A percentile compares a stretch with the other conserved stretches of the same genome.
phyloP scores from a whole-genome alignment of 2,888 invertebrate genomes.

The Falcaria lacertinaria region DNA sequence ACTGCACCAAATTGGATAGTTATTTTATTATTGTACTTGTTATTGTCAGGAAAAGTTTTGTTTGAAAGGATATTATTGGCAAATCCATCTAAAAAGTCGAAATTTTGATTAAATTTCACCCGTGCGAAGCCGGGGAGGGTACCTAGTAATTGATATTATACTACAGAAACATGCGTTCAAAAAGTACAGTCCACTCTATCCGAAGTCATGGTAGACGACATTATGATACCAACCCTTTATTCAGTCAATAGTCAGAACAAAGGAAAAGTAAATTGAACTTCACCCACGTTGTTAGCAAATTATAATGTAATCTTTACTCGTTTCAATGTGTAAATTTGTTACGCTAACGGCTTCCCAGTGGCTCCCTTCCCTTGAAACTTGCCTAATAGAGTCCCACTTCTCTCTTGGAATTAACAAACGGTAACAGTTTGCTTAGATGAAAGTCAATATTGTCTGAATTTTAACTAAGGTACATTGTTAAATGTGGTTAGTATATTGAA shows the following conservation, averaged over 20 bases:
- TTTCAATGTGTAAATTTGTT: conserved; percentile 28
- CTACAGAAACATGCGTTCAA: too few species aligned
- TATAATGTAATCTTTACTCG: conserved; percentile 17
- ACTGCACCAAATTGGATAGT: too few species aligned
- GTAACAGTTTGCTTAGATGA: not conserved
- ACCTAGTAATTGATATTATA: too few species aligned
- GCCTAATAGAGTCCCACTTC: conserved; percentile 17
- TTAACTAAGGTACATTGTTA: not conserved
- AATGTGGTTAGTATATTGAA: not conserved
- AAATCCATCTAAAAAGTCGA: too few species aligned
- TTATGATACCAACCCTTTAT: not conserved
- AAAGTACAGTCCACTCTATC: too few species aligned
- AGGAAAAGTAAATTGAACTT: conserved; percentile 28
- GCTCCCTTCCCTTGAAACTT: conserved; percentile 15
- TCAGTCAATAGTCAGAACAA: conserved; percentile 12
- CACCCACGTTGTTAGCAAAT: conserved; percentile 29
- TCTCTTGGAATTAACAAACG: conserved; percentile 8
- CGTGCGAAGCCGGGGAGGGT: too few species aligned
- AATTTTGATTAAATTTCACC: too few species aligned
- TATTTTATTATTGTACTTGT: too few species aligned
- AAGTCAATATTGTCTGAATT: not conserved
- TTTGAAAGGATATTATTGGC: too few species aligned
- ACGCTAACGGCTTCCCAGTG: conserved; percentile 17
- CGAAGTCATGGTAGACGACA: too few species aligned
- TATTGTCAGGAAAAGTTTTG: too few species aligned